These are phyloP conservation scores for Drosophila mayaguana DNA, from an alignment of 2,888 invertebrate species.

Conservation along the genomic window DNA sequence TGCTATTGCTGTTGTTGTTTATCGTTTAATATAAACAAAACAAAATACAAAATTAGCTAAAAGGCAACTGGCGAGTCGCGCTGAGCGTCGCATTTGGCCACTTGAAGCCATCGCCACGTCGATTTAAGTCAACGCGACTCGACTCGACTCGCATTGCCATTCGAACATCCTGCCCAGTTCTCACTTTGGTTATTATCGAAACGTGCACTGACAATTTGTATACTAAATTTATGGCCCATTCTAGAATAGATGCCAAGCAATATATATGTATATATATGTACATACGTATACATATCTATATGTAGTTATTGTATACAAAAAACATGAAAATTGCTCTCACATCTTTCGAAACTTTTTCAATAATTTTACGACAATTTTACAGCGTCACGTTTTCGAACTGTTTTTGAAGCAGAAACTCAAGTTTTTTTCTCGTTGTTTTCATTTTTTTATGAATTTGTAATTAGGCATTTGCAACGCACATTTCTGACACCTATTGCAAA, in stretches of 20 bases:
- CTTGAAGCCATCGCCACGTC: conserved; percentile 60
- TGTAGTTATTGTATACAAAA: conserved; percentile 3
- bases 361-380: conserved; percentile 54
- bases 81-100: conserved; percentile 28
- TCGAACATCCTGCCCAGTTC: conserved; percentile 59
- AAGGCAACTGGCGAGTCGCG: conserved; percentile 18
- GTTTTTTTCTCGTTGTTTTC: conserved; percentile 8
- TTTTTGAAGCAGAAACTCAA: conserved; percentile 2
- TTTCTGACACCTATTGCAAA: conserved; percentile 71
- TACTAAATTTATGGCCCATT: conserved; percentile 62
- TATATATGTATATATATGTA: not conserved
- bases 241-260: conserved; percentile 50
- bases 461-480: conserved; percentile 55
- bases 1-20: conserved; percentile 37
- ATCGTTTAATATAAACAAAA: conserved; percentile 54
- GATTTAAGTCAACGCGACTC: conserved; percentile 10
- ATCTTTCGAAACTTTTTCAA: conserved; percentile 36
- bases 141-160: conserved; percentile 37
- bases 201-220: conserved; percentile 71
- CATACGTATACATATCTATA: conserved; percentile 9
- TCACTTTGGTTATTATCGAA: conserved; percentile 52
- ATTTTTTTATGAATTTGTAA: conserved; percentile 71
- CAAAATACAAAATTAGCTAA: conserved; percentile 44
- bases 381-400: conserved; percentile 58
- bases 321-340: conserved; percentile 10